Evolutionary conservation across 1,140 invertebrate genomes (phyloP), one percentile per base, ranked within the genome.

Genomic region (Teleogryllus occipitalis): DNA sequence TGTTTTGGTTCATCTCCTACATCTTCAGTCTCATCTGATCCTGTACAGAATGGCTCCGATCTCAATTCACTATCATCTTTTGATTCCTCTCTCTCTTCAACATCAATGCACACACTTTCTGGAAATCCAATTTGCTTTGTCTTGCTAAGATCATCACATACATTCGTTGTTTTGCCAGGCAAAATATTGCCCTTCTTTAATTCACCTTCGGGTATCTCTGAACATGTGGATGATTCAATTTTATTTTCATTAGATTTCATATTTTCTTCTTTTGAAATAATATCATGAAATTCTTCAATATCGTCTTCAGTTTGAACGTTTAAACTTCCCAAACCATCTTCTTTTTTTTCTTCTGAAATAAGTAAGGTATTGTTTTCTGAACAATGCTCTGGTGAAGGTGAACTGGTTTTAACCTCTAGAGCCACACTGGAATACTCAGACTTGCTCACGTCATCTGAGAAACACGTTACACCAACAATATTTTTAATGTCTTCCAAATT

Each of bases 1-100:
- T 89, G 83, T n/a, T 65, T 79, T 77, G 7, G 22, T 39, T 21
- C 74, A 15, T 47, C 48, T 54, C 21, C 74, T 47, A 76, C 76
- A 75, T 81, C 78, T 77, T 80, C 78, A 18, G 74, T 78, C 10
- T 80, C 65, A 21, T 82, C 80, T 73, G 75, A 8, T 39, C 79
- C 78, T 27, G 10, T 74, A 22, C 27, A 39, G 54, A 74, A 46
- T 79, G 77, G 65, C 75, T 78, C 75, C 54, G 74, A 75, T 14
- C 74, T 65, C 22, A 54, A 78, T 78, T 75, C 72, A 54, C 27
- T 78, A 21, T 65, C 74, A 77, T 12, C 75, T 6, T 47, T 79
- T 65, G 76, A 47, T 76, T 79, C 15, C 76, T 47, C 46, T n/a
- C 18, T 75, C 75, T 47, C 73, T 77, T 73, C 79, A 10, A 46